These are phyloP conservation scores for Craseonycteris thonglongyai DNA, from an alignment of 2,113 vertebrate genomes.

Conservation along the genomic window DNA sequence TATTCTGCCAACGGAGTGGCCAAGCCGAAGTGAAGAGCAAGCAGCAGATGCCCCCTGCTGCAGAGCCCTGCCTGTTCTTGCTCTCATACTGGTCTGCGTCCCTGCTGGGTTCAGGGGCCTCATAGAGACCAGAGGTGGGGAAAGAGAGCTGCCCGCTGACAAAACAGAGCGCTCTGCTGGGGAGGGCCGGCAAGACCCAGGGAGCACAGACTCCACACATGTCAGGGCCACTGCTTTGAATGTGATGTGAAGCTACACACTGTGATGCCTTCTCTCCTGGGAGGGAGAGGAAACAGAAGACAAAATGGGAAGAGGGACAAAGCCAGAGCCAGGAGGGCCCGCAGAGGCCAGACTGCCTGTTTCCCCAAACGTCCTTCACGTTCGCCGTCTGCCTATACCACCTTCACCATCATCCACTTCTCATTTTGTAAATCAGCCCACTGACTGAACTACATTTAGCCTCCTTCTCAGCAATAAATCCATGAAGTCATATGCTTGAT, in stretches of 20 bases:
- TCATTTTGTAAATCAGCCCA: background rate
- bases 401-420: no score
- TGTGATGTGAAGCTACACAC: background rate
- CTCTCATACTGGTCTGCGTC: background rate
- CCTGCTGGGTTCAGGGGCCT: background rate
- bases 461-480: background rate
- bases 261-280: background rate
- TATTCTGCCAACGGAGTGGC: background rate
- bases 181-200: background rate
- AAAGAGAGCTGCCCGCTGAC: background rate
- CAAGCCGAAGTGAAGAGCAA: background rate
- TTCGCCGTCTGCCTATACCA: background rate
- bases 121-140: background rate
- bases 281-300: background rate
- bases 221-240: background rate
- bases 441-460: background rate
- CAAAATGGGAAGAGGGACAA: background rate
- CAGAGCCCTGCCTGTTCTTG: background rate
- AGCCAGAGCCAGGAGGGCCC: background rate
- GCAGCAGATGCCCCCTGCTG: accelerated
- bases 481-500: background rate
- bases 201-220: no score
- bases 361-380: background rate
- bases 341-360: background rate
- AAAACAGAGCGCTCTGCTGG: background rate